Conservation (phyloP, 2,888 invertebrate species). For the Pristionchus mayeri region DNA sequence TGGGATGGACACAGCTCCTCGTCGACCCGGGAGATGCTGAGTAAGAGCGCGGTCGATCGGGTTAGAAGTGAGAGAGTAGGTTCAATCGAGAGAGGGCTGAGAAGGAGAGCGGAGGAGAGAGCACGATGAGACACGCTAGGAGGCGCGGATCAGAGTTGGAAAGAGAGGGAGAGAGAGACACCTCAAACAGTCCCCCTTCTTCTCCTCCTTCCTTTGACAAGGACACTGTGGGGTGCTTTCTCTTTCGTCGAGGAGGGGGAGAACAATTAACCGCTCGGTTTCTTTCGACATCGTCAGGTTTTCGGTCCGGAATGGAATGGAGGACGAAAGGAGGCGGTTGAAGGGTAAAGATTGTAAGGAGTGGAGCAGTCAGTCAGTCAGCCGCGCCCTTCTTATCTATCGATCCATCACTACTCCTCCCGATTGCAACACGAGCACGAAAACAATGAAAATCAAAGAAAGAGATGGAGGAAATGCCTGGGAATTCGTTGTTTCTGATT, state of each 20-base stretch:
- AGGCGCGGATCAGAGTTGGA: background rate
- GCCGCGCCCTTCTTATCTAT: slow-evolving; percentile 21
- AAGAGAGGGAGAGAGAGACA: slow-evolving; percentile 31
- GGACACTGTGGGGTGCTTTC: slow-evolving; percentile 23
- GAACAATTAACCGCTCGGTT: slow-evolving; percentile 28
- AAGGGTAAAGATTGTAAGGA: background rate
- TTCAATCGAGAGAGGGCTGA: background rate
- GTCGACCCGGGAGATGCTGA: slow-evolving; percentile 6
- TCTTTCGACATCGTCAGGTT: background rate
- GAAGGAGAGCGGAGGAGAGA: slow-evolving; percentile 24
- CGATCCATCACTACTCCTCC: slow-evolving; percentile 21
- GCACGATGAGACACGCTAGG: background rate
- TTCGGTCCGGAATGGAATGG: background rate
- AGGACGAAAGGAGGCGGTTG: background rate
- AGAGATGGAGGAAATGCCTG: too few species aligned
- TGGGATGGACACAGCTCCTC: slow-evolving; percentile 37
- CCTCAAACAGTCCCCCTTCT: slow-evolving; percentile 11
- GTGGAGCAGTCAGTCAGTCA: background rate
- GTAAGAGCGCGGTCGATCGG: slow-evolving; percentile 49
- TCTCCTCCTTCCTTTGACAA: background rate
- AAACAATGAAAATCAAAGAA: background rate
- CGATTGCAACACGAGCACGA: background rate
- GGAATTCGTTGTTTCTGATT: too few species aligned
- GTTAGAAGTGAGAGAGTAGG: slow-evolving; percentile 14
- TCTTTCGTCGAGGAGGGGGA: background rate